Conservation (phyloP, 2,888 invertebrate genomes). For the Pachycephus smyrnensis region DNA sequence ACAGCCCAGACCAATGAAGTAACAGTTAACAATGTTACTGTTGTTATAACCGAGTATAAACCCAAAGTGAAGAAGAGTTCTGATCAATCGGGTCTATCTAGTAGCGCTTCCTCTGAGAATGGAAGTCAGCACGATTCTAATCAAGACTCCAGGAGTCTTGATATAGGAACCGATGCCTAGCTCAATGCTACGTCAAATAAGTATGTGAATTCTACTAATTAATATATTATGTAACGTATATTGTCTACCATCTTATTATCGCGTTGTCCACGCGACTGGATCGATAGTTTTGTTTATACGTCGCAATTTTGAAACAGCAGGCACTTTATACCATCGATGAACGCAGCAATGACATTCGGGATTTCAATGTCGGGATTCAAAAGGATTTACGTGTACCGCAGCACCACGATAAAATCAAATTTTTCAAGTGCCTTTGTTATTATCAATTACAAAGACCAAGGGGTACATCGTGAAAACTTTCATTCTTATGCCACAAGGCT, state of each 20-base stretch:
- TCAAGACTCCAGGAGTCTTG: constrained; percentile 67
- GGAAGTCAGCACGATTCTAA: constrained; percentile 69
- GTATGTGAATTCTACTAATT: constrained; percentile 41
- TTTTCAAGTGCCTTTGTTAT: constrained; percentile 43
- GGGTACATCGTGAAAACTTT: background rate
- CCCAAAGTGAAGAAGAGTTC: constrained; percentile 73
- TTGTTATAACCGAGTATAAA: constrained; percentile 96
- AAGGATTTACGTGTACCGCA: constrained; percentile 10
- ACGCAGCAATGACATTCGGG: background rate
- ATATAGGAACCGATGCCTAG: constrained; percentile 66
- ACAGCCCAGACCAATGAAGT: constrained; percentile 94
- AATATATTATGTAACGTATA: constrained; percentile 53
- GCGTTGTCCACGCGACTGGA: constrained; percentile 37
- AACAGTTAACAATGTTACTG: constrained; percentile 97
- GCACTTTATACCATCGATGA: constrained; percentile 52
- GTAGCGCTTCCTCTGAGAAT: constrained; percentile 68
- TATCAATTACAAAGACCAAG: background rate
- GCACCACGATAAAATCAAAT: constrained; percentile 35
- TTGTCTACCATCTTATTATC: constrained; percentile 40
- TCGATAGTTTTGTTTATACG: constrained; percentile 40
- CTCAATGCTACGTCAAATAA: constrained; percentile 34
- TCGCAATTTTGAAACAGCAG: constrained; percentile 32
- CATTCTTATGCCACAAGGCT: background rate
- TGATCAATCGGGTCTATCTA: constrained; percentile 67
- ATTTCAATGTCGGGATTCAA: background rate